Percentiles rank a stretch among this genome's conserved stretches.
Evolutionary conservation across 2,113 vertebrate species (phyloP).

Genomic region (Rhea americana): DNA sequence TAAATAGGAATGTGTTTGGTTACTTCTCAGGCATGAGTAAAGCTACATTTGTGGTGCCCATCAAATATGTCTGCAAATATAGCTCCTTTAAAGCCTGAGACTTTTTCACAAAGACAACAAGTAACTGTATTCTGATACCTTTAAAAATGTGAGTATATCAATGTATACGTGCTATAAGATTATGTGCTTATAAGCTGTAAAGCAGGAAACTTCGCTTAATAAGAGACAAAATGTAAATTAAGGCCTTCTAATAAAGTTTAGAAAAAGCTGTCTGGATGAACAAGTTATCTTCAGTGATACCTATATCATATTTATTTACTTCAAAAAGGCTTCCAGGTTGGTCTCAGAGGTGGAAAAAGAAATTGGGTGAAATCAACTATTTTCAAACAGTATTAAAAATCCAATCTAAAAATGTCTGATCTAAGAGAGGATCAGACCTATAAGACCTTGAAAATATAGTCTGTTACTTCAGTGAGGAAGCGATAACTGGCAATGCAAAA

Average conservation of each 20-base stretch:
- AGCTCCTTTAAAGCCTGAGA: background rate
- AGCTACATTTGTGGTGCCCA: background rate
- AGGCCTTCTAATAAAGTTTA: background rate
- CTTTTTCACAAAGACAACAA: background rate
- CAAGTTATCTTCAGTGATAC: background rate
- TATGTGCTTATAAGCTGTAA: background rate
- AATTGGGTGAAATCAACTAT: background rate
- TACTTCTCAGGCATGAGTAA: background rate
- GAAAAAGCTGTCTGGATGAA: background rate
- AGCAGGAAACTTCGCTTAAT: background rate
- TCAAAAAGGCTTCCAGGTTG: background rate
- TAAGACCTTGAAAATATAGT: background rate
- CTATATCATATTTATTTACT: background rate
- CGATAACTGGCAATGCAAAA: background rate
- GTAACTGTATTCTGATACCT: background rate
- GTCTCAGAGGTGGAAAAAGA: too few species aligned
- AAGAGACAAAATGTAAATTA: rapidly evolving
- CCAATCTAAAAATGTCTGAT: background rate
- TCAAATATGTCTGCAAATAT: background rate
- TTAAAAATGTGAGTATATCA: background rate
- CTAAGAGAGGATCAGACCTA: background rate
- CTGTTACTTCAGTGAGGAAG: background rate
- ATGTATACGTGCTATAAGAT: background rate
- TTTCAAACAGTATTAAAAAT: background rate
- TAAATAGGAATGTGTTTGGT: background rate